Percentiles rank a stretch among this genome's conserved stretches.
phyloP scores from a whole-genome alignment of 2,888 invertebrate species.

The Schizaphis graminum region DNA sequence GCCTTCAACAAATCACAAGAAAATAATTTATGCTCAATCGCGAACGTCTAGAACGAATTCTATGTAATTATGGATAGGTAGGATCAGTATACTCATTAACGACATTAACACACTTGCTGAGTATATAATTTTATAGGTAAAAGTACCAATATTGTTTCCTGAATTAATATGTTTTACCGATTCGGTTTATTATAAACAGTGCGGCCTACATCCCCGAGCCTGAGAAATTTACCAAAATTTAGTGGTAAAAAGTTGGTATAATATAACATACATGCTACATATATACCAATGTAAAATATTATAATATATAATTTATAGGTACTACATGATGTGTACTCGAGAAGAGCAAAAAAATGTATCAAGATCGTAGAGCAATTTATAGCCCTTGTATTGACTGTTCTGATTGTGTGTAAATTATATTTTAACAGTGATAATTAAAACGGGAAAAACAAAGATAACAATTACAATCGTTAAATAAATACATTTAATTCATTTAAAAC shows the following conservation, averaged over 20 bases:
- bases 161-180: background rate
- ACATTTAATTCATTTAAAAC: conserved; percentile 22
- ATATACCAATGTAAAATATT: background rate
- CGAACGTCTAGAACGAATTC: background rate
- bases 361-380: background rate
- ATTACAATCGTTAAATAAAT: conserved; percentile 2
- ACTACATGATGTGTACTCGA: background rate
- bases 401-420: background rate
- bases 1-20: background rate
- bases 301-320: no score
- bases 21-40: conserved; percentile 17
- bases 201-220: background rate
- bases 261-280: background rate
- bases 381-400: background rate
- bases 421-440: background rate
- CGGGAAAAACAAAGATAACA: background rate
- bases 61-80: background rate
- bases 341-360: background rate
- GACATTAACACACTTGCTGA: background rate
- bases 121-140: background rate
- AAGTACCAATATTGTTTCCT: background rate
- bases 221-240: background rate
- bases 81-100: background rate
- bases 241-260: background rate
- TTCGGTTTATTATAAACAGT: background rate